Evolutionary conservation across 2,888 invertebrate genomes (phyloP).

Genomic region (Eupithecia insigniata): DNA sequence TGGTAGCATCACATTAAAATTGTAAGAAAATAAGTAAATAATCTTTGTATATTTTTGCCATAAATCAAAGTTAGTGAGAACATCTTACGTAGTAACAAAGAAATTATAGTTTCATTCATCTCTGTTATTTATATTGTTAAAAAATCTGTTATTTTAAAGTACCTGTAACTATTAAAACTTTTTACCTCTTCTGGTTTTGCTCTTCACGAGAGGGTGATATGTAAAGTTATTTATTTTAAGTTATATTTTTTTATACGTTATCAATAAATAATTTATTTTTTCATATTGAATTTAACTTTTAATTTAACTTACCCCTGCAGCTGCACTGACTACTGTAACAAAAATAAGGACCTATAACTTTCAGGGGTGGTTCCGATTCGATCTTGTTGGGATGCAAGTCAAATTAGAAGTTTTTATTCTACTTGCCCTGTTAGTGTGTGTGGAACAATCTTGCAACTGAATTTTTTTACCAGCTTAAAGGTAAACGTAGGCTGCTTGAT

Average conservation of each 20-base stretch:
- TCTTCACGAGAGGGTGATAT: slow-evolving; percentile 43
- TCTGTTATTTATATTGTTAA: background rate
- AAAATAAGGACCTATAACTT: background rate
- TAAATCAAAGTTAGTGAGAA: background rate
- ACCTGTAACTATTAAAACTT: background rate
- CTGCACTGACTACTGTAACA: background rate
- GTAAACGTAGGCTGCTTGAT: no score
- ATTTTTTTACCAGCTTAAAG: no score
- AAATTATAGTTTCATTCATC: background rate
- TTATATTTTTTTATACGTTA: slow-evolving; percentile 59
- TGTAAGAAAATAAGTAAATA: background rate
- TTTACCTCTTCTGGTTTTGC: slow-evolving; percentile 42
- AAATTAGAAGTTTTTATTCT: background rate
- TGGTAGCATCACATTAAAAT: slow-evolving; percentile 5
- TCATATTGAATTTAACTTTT: slow-evolving; percentile 56
- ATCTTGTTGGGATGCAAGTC: background rate
- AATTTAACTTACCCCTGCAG: background rate
- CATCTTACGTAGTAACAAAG: background rate
- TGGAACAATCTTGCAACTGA: no score
- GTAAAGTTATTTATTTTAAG: slow-evolving; percentile 54
- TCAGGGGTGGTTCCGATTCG: background rate
- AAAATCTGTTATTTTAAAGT: background rate
- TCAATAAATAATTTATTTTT: slow-evolving; percentile 62
- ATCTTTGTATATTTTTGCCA: background rate
- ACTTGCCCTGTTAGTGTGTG: no score